Conservation (phyloP, 92 coral and sea anemone species). For the Scolanthus callimorphus region DNA sequence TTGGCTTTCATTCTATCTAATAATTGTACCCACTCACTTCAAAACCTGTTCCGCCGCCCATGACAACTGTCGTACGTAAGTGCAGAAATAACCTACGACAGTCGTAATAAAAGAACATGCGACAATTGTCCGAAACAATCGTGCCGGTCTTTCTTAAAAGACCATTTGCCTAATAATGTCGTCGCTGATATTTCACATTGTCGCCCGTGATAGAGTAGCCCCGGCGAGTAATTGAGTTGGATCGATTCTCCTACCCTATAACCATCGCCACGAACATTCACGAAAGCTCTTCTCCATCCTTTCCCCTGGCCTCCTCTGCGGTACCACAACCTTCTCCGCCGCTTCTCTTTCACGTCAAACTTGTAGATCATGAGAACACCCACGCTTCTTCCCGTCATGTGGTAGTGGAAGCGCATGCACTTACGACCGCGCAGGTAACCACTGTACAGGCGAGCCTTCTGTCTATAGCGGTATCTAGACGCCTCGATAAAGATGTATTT, state of each 20-base stretch:
- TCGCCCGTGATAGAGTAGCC: too few relatives aligned
- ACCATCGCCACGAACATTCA: conserved; percentile 38
- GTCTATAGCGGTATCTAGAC: conserved; percentile 41
- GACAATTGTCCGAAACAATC: too few relatives aligned
- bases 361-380: conserved; percentile 60
- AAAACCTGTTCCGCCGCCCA: too few relatives aligned
- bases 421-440: conserved; percentile 63
- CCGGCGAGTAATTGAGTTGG: too few relatives aligned
- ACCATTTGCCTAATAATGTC: too few relatives aligned
- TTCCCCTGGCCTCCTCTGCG: conserved; percentile 62
- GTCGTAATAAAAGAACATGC: too few relatives aligned
- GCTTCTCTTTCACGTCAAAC: conserved; percentile 5
- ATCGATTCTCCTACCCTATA: conserved; percentile 75
- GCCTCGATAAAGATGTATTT: conserved; percentile 81
- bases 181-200: too few relatives aligned
- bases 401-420: conserved; percentile 82
- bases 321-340: conserved; percentile 50
- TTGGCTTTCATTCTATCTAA: too few relatives aligned
- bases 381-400: conserved; percentile 74
- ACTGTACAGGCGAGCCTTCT: conserved; percentile 61
- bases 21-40: too few relatives aligned
- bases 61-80: too few relatives aligned
- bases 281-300: conserved; percentile 50
- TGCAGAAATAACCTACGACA: too few relatives aligned
- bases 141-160: too few relatives aligned